Percentiles rank a stretch among this genome's conserved stretches.
Evolutionary conservation across 2,888 invertebrate genomes (phyloP).

Genomic region (Myathropa florea): DNA sequence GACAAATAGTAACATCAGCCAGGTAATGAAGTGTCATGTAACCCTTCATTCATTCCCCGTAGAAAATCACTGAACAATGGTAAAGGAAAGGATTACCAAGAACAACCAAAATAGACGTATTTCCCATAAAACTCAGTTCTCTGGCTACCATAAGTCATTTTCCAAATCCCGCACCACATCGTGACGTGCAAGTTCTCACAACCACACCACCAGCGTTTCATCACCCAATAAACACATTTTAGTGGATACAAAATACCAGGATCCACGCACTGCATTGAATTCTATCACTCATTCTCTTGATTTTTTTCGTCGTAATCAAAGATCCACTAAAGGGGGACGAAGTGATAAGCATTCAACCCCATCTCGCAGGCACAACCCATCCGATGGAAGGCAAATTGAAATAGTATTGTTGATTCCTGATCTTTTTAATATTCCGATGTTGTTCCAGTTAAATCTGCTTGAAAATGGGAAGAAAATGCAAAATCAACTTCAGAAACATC

Average conservation of each 20-base stretch:
- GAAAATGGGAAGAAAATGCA: constrained; percentile 66
- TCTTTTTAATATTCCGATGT: constrained; percentile 64
- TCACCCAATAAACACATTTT: not conserved
- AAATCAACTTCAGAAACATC: constrained; percentile 47
- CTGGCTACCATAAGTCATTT: not conserved
- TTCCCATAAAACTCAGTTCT: not conserved
- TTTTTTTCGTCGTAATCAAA: constrained; percentile 20
- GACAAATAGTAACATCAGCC: too few relatives aligned
- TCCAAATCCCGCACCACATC: not conserved
- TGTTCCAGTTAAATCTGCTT: constrained; percentile 70
- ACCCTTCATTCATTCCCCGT: not conserved
- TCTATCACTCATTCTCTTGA: constrained; percentile 44
- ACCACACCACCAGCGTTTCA: not conserved
- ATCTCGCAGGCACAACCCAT: constrained; percentile 33
- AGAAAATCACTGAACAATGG: not conserved
- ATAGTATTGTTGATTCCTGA: constrained; percentile 39
- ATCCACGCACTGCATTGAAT: constrained; percentile 34
- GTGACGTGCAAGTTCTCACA: not conserved
- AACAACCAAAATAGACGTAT: not conserved
- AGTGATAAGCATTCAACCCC: constrained; percentile 22
- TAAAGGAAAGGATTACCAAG: not conserved
- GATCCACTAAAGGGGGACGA: not conserved
- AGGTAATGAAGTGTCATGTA: too few relatives aligned
- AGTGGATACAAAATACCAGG: not conserved
- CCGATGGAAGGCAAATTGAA: constrained; percentile 52